Evolutionary conservation across 2,888 invertebrate species (phyloP).

Genomic region (Rosalia funebris): DNA sequence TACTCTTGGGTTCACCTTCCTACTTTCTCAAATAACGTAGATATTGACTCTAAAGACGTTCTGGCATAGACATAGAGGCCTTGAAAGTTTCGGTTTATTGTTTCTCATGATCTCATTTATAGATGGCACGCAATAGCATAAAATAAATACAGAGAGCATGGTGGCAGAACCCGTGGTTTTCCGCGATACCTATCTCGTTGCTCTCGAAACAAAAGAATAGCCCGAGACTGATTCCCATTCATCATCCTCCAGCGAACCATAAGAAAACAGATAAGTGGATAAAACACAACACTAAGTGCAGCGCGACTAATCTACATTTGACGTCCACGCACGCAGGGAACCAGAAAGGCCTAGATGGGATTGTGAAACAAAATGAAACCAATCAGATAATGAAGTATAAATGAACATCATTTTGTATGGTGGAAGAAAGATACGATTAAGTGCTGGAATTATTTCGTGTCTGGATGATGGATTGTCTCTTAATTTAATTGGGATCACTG

Average conservation of each 20-base stretch:
- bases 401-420: conserved; percentile 39
- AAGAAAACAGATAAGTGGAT: conserved; percentile 44
- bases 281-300: conserved; percentile 38
- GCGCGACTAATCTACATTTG: conserved; percentile 34
- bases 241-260: conserved; percentile 42
- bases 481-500: conserved; percentile 38
- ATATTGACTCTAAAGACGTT: too few relatives aligned
- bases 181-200: conserved; percentile 41
- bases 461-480: conserved; percentile 51
- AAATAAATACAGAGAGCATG: too few relatives aligned
- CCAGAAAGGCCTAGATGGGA: conserved; percentile 25
- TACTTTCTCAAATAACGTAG: too few relatives aligned
- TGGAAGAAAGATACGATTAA: conserved; percentile 35
- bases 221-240: conserved; percentile 39
- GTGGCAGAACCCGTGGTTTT: too few relatives aligned
- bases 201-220: conserved; percentile 35
- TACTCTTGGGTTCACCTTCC: too few relatives aligned
- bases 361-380: conserved; percentile 45
- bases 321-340: conserved; percentile 31
- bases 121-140: too few relatives aligned
- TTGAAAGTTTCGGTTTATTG: too few relatives aligned
- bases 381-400: conserved; percentile 48
- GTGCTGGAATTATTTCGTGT: conserved; percentile 48
- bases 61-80: too few relatives aligned
- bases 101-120: too few relatives aligned